Percentiles rank a stretch among this genome's conserved stretches.
phyloP scores from a whole-genome alignment of 2,797 vertebrate genomes.

The Anguilla pacifica region DNA sequence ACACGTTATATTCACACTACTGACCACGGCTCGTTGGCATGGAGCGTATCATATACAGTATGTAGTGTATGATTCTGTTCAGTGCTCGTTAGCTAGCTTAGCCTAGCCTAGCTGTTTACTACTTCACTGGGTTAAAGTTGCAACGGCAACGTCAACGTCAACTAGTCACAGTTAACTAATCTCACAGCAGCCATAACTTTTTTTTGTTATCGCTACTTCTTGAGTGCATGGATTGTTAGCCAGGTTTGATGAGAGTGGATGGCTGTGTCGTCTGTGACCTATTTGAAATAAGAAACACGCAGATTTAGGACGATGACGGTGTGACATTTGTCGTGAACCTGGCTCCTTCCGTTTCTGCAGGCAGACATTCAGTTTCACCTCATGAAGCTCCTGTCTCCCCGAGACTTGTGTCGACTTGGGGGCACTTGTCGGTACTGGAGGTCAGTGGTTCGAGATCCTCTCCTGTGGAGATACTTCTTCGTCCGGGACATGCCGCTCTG shows the following conservation, averaged over 20 bases:
- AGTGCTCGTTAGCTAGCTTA: too few species aligned
- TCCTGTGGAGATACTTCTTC: constrained; percentile 90
- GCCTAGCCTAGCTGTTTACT: neutral
- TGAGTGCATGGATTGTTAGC: neutral
- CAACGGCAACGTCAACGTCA: neutral
- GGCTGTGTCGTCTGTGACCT: too few species aligned
- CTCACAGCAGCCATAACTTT: neutral
- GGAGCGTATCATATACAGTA: too few species aligned
- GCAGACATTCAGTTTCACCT: constrained; percentile 84
- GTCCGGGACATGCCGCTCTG: constrained; percentile 83
- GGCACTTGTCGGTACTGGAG: constrained; percentile 85
- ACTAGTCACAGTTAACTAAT: neutral
- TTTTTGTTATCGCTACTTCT: neutral
- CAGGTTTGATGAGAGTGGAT: neutral
- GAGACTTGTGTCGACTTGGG: constrained; percentile 84
- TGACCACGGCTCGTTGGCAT: too few species aligned
- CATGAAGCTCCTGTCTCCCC: constrained; percentile 84
- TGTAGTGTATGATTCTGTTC: too few species aligned
- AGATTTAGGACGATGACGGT: too few species aligned
- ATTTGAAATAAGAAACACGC: too few species aligned
- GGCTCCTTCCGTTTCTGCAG: constrained; percentile 63
- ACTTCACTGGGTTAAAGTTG: neutral
- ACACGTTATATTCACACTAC: neutral
- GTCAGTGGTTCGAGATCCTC: constrained; percentile 79
- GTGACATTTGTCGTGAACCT: neutral